Evolutionary conservation across 2,888 invertebrate genomes (phyloP), one percentile per base, ranked within the genome.

Genomic region (Blera fallax): DNA sequence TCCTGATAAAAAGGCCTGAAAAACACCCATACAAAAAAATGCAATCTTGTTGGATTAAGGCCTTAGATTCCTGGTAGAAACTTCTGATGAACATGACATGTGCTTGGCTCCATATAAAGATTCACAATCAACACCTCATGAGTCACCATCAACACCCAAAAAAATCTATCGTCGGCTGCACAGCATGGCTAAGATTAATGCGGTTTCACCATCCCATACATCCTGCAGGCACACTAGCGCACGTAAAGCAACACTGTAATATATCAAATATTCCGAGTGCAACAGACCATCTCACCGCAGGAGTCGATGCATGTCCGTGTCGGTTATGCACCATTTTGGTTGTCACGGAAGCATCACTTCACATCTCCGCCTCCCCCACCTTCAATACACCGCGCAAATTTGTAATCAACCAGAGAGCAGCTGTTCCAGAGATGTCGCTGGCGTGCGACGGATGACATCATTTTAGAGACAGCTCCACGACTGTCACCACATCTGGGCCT

Each of bases 191-290:
- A 27, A 10, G 60, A 43, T 64, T 34, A 32, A 74, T 58, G 14
- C 27, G 43, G 14, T 65, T 65, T 27, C n/a, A 58, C 3, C 11
- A 29, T 2, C 18, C 18, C 56, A 37, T 56, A 50, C 21, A 69
- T 60, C 18, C 56, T 29, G 11, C 32, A 32, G 2, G 32, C 14
- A 0, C 29, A 56, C 10, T 29, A 37, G 21, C 14, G 16, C 34
- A n/a, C 5, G 27, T 54, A 54, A 64, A 45, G 37, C 65, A 74
- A 67, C 43, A 29, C 8, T 8, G 69, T 74, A 76, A 81, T n/a
- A 81, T 74, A 69, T 81, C 27, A 81, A 81, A 81, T 76, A 81
- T 62, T 62, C 18, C 62, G 37, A 10, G 29, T 62, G 45, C 69
- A 81, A 2, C 45, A 21, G 52, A 69, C 52, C 74, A 16, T 69